Percentiles rank a stretch among this genome's conserved stretches.
Evolutionary conservation across 2,888 invertebrate species (phyloP).

Genomic region (Odontocolon sp.): DNA sequence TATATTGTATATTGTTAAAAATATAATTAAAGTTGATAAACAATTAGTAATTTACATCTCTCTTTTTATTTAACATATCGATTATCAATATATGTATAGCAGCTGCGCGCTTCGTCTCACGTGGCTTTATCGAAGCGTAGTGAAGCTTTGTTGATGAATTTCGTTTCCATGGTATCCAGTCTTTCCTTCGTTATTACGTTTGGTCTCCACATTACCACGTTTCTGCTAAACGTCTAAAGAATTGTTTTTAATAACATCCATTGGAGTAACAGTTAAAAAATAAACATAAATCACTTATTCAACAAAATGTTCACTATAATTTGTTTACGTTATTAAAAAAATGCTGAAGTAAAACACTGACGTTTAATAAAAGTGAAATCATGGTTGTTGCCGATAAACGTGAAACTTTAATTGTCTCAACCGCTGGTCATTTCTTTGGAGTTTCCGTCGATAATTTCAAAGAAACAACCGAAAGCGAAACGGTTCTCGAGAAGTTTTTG

Average conservation of each 20-base stretch:
- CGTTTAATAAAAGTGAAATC: background rate
- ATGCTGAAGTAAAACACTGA: background rate
- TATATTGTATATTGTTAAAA: too few species aligned
- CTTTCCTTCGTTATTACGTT: background rate
- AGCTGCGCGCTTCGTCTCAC: constrained; percentile 35
- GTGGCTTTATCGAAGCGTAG: constrained; percentile 25
- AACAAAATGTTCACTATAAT: too few species aligned
- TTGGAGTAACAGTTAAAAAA: too few species aligned
- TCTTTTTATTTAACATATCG: constrained; percentile 5
- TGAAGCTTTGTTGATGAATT: constrained; percentile 30
- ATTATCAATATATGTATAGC: constrained; percentile 18
- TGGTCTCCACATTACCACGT: background rate
- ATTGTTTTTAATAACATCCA: too few species aligned
- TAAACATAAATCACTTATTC: too few species aligned
- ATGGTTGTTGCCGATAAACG: constrained; percentile 73
- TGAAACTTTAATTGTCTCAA: constrained; percentile 71
- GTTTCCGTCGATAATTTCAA: constrained; percentile 51
- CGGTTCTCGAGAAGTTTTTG: constrained; percentile 74
- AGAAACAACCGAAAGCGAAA: constrained; percentile 60
- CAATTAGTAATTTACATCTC: background rate
- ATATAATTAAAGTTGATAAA: too few species aligned
- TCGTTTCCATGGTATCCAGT: constrained; percentile 48
- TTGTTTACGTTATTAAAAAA: background rate
- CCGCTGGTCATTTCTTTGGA: constrained; percentile 76
- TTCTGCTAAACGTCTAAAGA: background rate